phyloP scores from a whole-genome alignment of 2,888 invertebrate species.

The Rhaphigaster nebulosa region DNA sequence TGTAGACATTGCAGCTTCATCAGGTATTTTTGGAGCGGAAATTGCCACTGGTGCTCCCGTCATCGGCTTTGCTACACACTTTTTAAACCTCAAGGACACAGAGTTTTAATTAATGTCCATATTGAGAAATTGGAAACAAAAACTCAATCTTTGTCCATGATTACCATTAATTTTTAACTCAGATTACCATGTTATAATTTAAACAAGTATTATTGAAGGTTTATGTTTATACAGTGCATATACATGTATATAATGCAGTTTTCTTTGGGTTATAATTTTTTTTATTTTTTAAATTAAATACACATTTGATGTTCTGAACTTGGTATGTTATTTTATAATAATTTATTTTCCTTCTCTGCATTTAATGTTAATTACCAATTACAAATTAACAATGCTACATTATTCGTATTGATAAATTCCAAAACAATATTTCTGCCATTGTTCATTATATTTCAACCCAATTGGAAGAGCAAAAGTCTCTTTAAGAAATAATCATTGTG shows the following conservation, averaged over 20 bases:
- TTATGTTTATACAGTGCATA: background rate
- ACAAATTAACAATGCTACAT: background rate
- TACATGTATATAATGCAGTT: background rate
- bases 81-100: slow-evolving; percentile 50
- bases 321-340: background rate
- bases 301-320: background rate
- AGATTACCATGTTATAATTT: slow-evolving; percentile 23
- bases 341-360: background rate
- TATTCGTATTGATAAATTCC: background rate
- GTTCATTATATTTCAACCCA: too few relatives aligned
- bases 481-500: too few relatives aligned
- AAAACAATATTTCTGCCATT: too few relatives aligned
- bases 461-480: too few relatives aligned
- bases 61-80: slow-evolving; percentile 73
- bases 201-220: background rate
- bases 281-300: background rate
- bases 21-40: slow-evolving; percentile 77
- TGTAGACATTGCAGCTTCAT: slow-evolving; percentile 84
- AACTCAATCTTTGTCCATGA: background rate
- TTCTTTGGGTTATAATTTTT: background rate
- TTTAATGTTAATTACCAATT: background rate
- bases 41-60: slow-evolving; percentile 83
- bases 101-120: background rate
- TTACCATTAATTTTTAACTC: slow-evolving; percentile 31
- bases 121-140: background rate